Evolutionary conservation across 1,140 invertebrate species (phyloP), one percentile per base, ranked within the genome.

Genomic region (Prorops nasuta): DNA sequence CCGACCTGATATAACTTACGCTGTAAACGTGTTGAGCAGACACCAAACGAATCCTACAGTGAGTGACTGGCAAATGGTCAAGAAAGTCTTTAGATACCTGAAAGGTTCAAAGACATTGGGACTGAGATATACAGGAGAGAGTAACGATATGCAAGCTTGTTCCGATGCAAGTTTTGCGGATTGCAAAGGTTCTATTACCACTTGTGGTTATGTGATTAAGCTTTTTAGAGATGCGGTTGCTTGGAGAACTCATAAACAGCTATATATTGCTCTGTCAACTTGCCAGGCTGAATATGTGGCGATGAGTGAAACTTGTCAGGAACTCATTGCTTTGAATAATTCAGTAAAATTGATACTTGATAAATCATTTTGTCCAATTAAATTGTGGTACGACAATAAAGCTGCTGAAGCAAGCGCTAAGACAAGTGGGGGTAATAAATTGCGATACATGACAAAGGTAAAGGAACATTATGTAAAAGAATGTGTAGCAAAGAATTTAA

Each of bases 131-230:
- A 10, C 3, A 19, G 22, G 43, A 10, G 24, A 35, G 21, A 9
- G 12, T 4, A 14, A 35, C 14, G 34, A 14, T 15, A 14, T 35
- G 15, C 7, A 35, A 35, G 34, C 34, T 3, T 43, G n/a, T 17
- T 43, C 41, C n/a, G 41, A 43, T 15, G 41, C 41, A 10, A 43
- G 41, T 24, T 43, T 43, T n/a, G 41, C 20, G n/a, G 22, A 43
- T 18, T 43, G 41, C 15, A 43, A 28, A 28, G 22, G 22, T 0
- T 43, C 41, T 22, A 3, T 43, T 8, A 43, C 41, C 3, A 43
- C 41, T 3, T 10, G 41, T 28, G 41, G 41, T 4, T 24, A 43
- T 31, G 3, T 43, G 9, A 18, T 43, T 15, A 43, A 28, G 14
- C n/a, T 43, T 10, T 43, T 24, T 28, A 21, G 41, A 7, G 41